Evolutionary conservation across 2,888 invertebrate genomes (phyloP).

Genomic region (Hyalella azteca): DNA sequence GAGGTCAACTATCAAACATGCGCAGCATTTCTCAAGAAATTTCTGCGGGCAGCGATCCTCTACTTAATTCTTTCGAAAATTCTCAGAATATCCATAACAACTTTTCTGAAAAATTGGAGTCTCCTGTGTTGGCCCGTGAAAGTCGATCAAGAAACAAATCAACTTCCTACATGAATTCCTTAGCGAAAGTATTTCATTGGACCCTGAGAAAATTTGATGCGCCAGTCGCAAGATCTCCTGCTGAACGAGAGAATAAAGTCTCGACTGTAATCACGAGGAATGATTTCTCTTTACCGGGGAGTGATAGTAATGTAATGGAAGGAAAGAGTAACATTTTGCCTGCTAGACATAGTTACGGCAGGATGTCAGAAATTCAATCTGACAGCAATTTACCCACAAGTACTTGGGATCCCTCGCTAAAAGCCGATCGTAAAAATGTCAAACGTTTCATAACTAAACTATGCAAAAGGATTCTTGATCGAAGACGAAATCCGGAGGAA

Average conservation of each 20-base stretch:
- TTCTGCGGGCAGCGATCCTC: background rate
- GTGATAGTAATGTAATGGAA: background rate
- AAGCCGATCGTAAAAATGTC: background rate
- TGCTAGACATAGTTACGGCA: background rate
- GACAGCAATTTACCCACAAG: background rate
- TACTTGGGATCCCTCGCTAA: background rate
- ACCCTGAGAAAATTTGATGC: background rate
- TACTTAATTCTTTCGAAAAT: no score
- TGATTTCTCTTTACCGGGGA: background rate
- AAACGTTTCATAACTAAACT: background rate
- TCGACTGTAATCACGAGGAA: no score
- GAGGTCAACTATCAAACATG: background rate
- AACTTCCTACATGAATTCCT: background rate
- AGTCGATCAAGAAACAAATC: background rate
- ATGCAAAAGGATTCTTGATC: background rate
- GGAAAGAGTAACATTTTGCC: background rate
- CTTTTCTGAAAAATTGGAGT: background rate
- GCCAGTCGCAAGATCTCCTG: background rate
- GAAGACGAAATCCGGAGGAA: background rate
- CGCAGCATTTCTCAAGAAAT: background rate
- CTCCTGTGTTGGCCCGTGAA: background rate
- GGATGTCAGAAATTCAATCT: background rate
- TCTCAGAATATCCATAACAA: background rate
- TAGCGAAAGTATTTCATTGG: constrained; percentile 23
- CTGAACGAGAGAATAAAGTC: no score